These are phyloP conservation scores for Corvus moneduloides DNA, from an alignment of 2,113 vertebrate genomes.

Conservation along the genomic window DNA sequence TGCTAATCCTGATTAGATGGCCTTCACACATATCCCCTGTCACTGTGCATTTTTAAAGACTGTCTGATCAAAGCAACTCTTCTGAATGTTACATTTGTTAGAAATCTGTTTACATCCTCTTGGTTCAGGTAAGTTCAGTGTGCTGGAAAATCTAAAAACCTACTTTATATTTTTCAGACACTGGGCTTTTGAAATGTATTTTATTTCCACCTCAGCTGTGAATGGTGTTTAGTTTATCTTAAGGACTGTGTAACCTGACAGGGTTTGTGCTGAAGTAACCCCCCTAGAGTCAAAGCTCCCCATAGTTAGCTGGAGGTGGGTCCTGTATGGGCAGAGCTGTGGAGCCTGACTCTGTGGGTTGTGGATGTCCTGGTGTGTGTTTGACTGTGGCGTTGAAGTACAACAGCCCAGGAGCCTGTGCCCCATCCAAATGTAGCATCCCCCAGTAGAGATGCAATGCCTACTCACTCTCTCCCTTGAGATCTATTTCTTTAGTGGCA, in stretches of 20 bases:
- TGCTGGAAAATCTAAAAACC: neutral
- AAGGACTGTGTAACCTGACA: neutral
- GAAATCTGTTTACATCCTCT: neutral
- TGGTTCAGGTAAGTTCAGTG: neutral
- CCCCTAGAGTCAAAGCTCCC: neutral
- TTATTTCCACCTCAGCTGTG: neutral
- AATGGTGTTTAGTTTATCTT: neutral
- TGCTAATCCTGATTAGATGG: neutral
- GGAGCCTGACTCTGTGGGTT: rapidly evolving
- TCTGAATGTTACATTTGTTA: neutral
- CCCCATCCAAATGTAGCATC: neutral
- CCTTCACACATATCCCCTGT: neutral
- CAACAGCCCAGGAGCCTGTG: neutral
- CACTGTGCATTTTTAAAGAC: neutral
- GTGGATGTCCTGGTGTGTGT: neutral
- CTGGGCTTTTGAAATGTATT: rapidly evolving
- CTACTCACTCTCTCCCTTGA: neutral
- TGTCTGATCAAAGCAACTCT: neutral
- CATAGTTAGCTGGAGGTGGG: rapidly evolving
- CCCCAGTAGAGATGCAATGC: neutral
- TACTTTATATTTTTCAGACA: neutral
- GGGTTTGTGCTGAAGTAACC: neutral
- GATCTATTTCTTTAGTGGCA: neutral
- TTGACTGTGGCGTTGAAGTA: neutral
- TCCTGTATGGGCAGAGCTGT: neutral